Base-by-base conservation (phyloP, 2,797 vertebrate genomes). In the Otolemur crassicaudatus region DNA sequence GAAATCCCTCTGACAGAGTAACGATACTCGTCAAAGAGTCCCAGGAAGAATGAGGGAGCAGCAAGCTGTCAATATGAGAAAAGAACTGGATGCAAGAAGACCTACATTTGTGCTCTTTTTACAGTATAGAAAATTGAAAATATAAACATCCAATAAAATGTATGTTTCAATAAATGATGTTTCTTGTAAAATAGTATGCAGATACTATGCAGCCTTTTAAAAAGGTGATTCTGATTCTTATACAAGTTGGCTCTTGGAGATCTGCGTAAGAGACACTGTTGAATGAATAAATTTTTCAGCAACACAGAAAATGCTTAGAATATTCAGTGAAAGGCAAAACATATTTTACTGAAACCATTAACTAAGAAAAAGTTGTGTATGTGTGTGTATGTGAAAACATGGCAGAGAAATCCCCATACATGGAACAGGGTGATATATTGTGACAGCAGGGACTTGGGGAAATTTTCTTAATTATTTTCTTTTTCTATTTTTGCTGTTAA, bases 241-340 rank as follows among this genome's bases (percentile, higher is more conserved):
- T 65, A 46, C 20, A 43, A 37, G 53, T 60, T 76, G 76, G n/a
- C 16, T 87, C 72, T n/a, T 31, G 46, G 65, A 56, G 91, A n/a
- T 75, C 56, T 73, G 31, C 29, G 20, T 25, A 88, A 61, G 43
- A 90, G 31, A 60, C 17, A 49, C 9, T 43, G 2, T 83, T 60
- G 46, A 70, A 58, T 43, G 60, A 81, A 76, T 75, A 29, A 3
- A 11, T 58, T 60, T 85, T 83, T 84, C 60, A 70, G 49, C 23
- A 94, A 49, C n/a, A 43, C 20, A 56, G 53, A 89, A 80, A 87
- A 87, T 89, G 43, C 69, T 92, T 75, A 75, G 43, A 89, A 29
- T 60, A 70, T 53, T 63, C 86, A 83, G 31, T 87, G 60, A 94
- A 84, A 80, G 53, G 43, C 27, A 67, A 75, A 87, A 93, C 40